A percentile compares a stretch with the other conserved stretches of the same genome.
These are phyloP conservation scores for Anguilla obscura DNA, from an alignment of 2,797 vertebrate genomes.

Conservation along the genomic window DNA sequence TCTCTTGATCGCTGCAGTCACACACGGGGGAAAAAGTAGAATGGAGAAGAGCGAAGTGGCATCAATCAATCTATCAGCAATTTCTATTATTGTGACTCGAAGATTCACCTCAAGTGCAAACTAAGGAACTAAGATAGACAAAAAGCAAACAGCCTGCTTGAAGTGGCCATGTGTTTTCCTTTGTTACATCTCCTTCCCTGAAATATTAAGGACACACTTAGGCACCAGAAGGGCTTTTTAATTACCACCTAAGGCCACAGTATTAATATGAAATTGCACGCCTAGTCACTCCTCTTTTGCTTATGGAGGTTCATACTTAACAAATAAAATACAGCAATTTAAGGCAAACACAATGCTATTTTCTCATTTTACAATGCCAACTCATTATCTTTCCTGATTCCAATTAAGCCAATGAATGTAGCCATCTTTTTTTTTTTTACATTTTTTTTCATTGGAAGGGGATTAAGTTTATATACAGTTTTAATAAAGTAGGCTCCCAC, in stretches of 20 bases:
- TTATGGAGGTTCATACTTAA: conserved; percentile 46
- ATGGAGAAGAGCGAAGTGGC: conserved; percentile 45
- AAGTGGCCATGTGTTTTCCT: conserved; percentile 22
- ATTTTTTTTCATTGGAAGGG: conserved; percentile 46
- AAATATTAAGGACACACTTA: conserved; percentile 45
- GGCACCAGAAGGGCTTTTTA: conserved; percentile 42
- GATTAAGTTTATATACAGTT: conserved; percentile 62
- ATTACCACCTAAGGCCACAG: conserved; percentile 48
- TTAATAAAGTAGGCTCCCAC: conserved; percentile 75
- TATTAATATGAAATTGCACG: conserved; percentile 43
- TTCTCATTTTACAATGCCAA: conserved; percentile 48
- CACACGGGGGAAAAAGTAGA: conserved; percentile 44
- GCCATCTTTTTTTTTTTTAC: conserved; percentile 20
- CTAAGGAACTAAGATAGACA: neutral
- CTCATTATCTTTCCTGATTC: conserved; percentile 49
- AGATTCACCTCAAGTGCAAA: conserved; percentile 40
- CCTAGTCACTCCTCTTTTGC: conserved; percentile 27
- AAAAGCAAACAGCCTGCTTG: conserved; percentile 19
- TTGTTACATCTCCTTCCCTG: conserved; percentile 36
- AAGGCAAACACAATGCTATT: conserved; percentile 38
- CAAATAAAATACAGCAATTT: conserved; percentile 49
- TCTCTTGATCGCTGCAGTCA: conserved; percentile 59
- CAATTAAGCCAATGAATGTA: conserved; percentile 43
- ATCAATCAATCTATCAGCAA: conserved; percentile 38
- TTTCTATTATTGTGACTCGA: conserved; percentile 36